Evolutionary conservation across 2,888 invertebrate species (phyloP).

Genomic region (Coenonympha arcania): DNA sequence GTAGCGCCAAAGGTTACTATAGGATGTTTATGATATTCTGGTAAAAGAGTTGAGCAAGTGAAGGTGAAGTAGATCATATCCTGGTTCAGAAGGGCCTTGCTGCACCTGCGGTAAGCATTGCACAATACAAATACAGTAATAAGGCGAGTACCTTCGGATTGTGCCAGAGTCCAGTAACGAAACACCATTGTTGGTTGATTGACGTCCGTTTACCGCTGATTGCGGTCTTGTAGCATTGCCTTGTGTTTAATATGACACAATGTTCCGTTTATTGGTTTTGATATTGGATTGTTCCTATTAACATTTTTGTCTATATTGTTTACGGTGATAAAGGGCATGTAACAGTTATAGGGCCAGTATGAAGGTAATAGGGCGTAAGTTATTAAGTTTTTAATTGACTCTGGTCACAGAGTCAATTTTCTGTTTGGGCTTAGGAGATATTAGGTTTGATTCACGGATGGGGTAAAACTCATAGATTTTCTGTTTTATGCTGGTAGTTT

Average conservation of each 20-base stretch:
- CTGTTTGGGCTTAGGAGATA: no score
- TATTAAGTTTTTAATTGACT: not conserved
- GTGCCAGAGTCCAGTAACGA: constrained; percentile 14
- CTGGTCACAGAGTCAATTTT: no score
- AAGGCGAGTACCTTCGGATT: not conserved
- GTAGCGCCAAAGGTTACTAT: no score
- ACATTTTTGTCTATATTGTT: not conserved
- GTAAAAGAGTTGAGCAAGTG: no score
- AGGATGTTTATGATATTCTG: no score
- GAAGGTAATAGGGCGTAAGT: not conserved
- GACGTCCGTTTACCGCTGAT: constrained; percentile 24
- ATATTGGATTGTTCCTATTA: constrained; percentile 7
- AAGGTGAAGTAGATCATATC: no score
- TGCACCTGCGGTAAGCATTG: not conserved
- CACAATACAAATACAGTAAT: not conserved
- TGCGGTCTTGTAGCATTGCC: constrained; percentile 17
- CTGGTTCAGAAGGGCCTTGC: not conserved
- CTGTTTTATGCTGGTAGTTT: no score
- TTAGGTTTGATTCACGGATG: no score
- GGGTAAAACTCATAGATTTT: no score
- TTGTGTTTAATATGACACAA: constrained; percentile 6
- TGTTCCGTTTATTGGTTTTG: constrained; percentile 1
- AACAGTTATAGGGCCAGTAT: not conserved
- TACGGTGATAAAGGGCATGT: no score
- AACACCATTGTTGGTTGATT: constrained; percentile 23